phyloP scores from a whole-genome alignment of 2,888 invertebrate genomes.

The Epistrophe grossulariae region DNA sequence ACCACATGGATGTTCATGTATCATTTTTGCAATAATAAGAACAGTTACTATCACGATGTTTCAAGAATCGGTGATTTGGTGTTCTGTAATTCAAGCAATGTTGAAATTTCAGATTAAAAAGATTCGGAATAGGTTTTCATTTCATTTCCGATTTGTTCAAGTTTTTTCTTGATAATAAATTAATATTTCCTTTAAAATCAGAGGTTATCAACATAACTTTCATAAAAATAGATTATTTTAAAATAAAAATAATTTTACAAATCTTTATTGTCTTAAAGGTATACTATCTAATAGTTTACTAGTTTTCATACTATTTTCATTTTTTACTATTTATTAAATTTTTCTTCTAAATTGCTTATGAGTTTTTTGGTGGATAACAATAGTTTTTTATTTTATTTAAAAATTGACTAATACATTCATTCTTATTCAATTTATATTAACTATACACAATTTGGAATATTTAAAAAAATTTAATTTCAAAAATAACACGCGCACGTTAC shows the following conservation, averaged over 20 bases:
- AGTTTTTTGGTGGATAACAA: slow-evolving; percentile 33
- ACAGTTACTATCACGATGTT: no score
- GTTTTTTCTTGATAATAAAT: neutral
- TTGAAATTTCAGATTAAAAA: no score
- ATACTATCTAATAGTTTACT: slow-evolving; percentile 52
- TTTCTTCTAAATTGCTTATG: slow-evolving; percentile 49
- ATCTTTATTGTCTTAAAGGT: slow-evolving; percentile 74
- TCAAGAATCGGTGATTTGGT: no score
- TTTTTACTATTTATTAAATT: slow-evolving; percentile 8
- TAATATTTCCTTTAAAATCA: neutral
- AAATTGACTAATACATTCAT: slow-evolving; percentile 58
- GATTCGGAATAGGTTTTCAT: no score
- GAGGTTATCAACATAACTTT: neutral
- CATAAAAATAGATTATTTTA: neutral
- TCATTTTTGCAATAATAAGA: no score
- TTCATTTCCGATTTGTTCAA: no score
- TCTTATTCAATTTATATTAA: slow-evolving; percentile 46
- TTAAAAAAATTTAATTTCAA: neutral
- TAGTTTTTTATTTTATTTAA: slow-evolving; percentile 51
- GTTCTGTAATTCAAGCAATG: no score
- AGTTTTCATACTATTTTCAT: slow-evolving; percentile 8
- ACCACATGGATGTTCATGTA: no score
- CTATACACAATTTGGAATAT: slow-evolving; percentile 55
- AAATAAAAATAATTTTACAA: slow-evolving; percentile 12
- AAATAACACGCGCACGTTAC: slow-evolving; percentile 51